phyloP scores from a whole-genome alignment of 1,140 invertebrate species.

The Drosophila yakuba region DNA sequence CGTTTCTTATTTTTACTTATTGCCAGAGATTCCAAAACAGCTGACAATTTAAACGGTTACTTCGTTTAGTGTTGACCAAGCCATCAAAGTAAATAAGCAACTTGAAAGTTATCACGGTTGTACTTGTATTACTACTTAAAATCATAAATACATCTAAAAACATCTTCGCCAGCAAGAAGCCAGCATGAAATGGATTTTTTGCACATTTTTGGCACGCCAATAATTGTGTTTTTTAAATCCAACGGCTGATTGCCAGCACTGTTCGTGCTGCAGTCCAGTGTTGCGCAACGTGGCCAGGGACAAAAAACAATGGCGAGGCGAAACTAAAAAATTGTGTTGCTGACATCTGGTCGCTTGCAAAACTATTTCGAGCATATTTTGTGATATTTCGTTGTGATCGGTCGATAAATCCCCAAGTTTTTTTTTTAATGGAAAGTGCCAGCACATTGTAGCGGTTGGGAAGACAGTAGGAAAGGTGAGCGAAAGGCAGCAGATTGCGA shows the following conservation, averaged over 20 bases:
- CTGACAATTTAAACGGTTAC: background rate
- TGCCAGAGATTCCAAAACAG: background rate
- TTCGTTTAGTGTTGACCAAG: background rate
- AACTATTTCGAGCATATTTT: constrained; percentile 55
- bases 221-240: constrained; percentile 2
- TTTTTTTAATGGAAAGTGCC: constrained; percentile 67
- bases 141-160: background rate
- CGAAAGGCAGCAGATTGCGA: constrained; percentile 52
- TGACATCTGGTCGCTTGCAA: constrained; percentile 75
- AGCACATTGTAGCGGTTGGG: constrained; percentile 43
- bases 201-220: background rate
- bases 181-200: background rate
- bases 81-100: background rate
- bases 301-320: constrained; percentile 67
- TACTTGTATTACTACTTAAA: background rate
- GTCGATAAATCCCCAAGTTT: constrained; percentile 35
- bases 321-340: constrained; percentile 66
- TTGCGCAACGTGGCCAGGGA: too few species aligned
- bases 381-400: constrained; percentile 77
- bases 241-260: constrained; percentile 36
- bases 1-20: too few species aligned
- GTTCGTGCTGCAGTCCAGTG: background rate
- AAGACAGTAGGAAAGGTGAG: constrained; percentile 57
- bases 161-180: background rate
- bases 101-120: background rate